A percentile compares a stretch with the other conserved stretches of the same genome.
Evolutionary conservation across 2,888 invertebrate species (phyloP).

Genomic region (Schizaphis graminum): DNA sequence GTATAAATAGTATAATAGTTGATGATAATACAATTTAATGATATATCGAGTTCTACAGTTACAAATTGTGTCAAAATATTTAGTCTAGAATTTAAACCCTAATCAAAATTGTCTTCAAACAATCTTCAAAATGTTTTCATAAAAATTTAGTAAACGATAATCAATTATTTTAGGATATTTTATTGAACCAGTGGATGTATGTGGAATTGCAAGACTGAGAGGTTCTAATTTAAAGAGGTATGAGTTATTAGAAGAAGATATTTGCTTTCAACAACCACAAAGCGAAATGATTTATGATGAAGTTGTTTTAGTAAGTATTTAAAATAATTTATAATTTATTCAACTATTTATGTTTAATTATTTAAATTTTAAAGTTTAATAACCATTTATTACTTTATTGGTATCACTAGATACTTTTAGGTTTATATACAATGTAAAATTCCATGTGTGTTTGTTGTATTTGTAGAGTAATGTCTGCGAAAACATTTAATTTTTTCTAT

Average conservation of each 20-base stretch:
- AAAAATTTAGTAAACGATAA: background rate
- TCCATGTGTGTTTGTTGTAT: background rate
- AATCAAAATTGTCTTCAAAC: background rate
- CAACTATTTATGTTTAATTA: background rate
- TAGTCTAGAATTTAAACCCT: background rate
- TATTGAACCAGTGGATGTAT: conserved; percentile 52
- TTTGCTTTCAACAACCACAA: conserved; percentile 62
- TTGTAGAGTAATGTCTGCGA: background rate
- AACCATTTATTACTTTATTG: background rate
- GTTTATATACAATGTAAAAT: background rate
- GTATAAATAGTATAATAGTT: background rate
- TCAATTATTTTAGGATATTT: conserved; percentile 54
- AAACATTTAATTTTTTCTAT: background rate
- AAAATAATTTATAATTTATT: background rate
- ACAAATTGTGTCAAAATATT: background rate
- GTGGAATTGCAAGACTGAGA: conserved; percentile 65
- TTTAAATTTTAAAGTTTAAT: background rate
- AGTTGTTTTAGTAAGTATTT: conserved; percentile 66
- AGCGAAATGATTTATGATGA: conserved; percentile 61
- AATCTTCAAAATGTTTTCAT: background rate
- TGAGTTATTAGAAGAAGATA: conserved; percentile 61
- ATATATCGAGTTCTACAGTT: background rate
- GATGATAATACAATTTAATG: background rate
- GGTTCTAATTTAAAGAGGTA: conserved; percentile 50
- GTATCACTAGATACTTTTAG: background rate